These are phyloP conservation scores for Pristis pectinata DNA, from an alignment of 2,797 vertebrate genomes.

Conservation along the genomic window DNA sequence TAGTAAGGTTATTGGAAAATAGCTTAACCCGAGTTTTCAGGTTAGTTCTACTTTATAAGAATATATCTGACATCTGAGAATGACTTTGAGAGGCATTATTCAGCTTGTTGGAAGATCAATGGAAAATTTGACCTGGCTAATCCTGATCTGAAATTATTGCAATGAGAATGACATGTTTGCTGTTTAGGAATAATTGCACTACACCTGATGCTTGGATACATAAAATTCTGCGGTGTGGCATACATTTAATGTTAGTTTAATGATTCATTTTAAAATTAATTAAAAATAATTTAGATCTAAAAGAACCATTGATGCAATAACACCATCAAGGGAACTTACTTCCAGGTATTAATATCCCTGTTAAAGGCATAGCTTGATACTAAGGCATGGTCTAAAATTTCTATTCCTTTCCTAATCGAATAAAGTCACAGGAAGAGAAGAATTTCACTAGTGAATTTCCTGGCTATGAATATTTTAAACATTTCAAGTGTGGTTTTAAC, in stretches of 20 bases:
- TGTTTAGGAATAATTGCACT: neutral
- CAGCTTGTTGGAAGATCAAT: neutral
- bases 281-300: neutral
- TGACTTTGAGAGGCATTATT: neutral
- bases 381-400: neutral
- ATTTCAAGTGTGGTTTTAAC: neutral
- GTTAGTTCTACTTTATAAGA: neutral
- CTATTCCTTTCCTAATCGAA: neutral
- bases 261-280: constrained; percentile 1
- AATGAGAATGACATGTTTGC: neutral
- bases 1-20: neutral
- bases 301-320: neutral
- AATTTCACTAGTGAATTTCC: neutral
- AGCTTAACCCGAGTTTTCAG: neutral
- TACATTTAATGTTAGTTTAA: neutral
- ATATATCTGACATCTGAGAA: neutral
- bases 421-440: neutral
- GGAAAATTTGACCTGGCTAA: neutral
- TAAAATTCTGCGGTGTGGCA: neutral
- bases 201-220: neutral
- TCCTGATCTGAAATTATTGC: neutral
- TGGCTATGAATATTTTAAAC: constrained; percentile 1
- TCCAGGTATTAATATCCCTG: neutral
- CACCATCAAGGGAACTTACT: neutral
- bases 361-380: neutral